Evolutionary conservation across 2,113 vertebrate species (phyloP), one percentile per base, ranked within the genome.

Genomic region (Nansenia antarctica): DNA sequence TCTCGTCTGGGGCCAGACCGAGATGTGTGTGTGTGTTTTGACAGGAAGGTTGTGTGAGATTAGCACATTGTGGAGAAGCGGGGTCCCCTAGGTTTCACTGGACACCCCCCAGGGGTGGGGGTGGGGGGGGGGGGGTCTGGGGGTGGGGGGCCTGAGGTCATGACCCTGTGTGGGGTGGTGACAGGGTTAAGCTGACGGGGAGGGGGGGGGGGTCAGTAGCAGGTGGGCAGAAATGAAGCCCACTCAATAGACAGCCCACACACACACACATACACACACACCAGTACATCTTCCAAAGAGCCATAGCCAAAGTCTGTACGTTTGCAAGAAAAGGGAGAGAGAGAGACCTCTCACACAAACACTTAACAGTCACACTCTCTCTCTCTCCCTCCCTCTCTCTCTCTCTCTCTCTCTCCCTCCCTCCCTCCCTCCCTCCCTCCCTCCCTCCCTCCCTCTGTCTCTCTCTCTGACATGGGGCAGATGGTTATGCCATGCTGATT

Each of bases 401-500:
- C 27, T 72, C 22, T 69, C 77, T 59, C 42, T 72, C 73, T 59
- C 31, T 18, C 32, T 31, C 62, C 47, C 12, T 47, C 18, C 31
- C 24, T 47, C 39, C 20, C 9, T 29, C 37, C 20, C 39, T 9
- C 39, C n/a, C 37, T 20, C 24, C 29, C 35, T 30, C 39, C 15
- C 18, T 29, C 39, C 11, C 18, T 7, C n/a, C 6, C 62, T 3
- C 6, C n/a, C 30, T 52, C 1, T 24, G 5, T 26, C 63, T 32
- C 9, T 53, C 62, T 82, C 47, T 9, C 78, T 62, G 69, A 79
- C 76, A 71, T 65, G 73, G 52, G 73, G 65, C 80, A 85, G 85
- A 88, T 85, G 80, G 78, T 77, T 77, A 71, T 71, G 80, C 71
- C 39, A 82, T 81, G 76, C 81, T 81, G 75, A 88, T 91, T 85